These are phyloP conservation scores for Platanista minor DNA, from an alignment of 2,113 vertebrate genomes.

Conservation along the genomic window DNA sequence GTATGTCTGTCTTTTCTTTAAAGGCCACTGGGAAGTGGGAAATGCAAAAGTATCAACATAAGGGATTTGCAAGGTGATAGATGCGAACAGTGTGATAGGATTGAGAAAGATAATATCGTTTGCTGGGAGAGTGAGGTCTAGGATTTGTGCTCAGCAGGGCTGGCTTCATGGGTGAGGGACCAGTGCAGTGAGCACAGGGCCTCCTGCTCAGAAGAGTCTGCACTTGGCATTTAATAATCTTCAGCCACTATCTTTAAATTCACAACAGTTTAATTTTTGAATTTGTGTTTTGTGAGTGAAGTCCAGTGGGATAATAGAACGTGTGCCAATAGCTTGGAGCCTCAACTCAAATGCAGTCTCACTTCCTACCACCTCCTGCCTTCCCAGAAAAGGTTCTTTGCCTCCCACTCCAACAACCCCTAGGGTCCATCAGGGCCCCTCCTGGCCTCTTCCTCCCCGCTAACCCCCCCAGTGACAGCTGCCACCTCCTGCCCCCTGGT, in stretches of 20 bases:
- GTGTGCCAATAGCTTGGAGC: too few species aligned
- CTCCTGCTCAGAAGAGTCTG: not conserved
- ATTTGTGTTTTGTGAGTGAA: not conserved
- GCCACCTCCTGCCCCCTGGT: accelerated
- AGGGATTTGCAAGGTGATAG: not conserved
- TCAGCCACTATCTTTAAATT: not conserved
- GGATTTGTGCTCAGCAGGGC: not conserved
- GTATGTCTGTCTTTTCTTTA: not conserved
- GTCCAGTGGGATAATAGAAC: not conserved
- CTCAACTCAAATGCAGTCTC: not conserved
- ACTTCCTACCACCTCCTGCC: not conserved
- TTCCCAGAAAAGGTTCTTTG: not conserved
- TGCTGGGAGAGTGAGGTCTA: not conserved
- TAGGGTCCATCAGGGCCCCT: not conserved
- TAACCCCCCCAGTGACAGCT: not conserved
- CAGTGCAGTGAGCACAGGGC: not conserved
- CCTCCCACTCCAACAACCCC: not conserved
- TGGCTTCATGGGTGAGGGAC: not conserved
- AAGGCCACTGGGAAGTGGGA: not conserved
- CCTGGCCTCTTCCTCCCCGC: not conserved
- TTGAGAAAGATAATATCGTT: not conserved
- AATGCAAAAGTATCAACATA: not conserved
- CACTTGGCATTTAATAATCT: not conserved
- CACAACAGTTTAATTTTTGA: not conserved
- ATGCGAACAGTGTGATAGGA: not conserved